A percentile compares a stretch with the other conserved stretches of the same genome.
phyloP scores from a whole-genome alignment of 2,888 invertebrate genomes.

The Eueremaeus valkanovi region DNA sequence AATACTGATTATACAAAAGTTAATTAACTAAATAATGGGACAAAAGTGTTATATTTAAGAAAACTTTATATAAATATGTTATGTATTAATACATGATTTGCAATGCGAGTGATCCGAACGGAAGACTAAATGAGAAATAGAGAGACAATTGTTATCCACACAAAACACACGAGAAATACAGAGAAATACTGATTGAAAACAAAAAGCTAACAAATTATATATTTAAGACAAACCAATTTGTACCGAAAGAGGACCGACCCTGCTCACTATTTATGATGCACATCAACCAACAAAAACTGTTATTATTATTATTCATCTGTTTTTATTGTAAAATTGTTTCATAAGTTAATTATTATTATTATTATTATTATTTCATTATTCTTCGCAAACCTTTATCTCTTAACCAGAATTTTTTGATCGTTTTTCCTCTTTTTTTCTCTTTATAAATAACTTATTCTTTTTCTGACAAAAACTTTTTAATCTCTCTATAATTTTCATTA shows the following conservation, averaged over 20 bases:
- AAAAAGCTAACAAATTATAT: too few relatives aligned
- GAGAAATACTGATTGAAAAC: too few relatives aligned
- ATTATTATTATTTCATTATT: not conserved
- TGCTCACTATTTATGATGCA: constrained; percentile 30
- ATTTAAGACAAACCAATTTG: not conserved
- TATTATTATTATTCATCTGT: not conserved
- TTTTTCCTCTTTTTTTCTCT: not conserved
- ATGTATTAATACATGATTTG: not conserved
- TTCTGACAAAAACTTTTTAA: not conserved
- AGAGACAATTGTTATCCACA: too few relatives aligned
- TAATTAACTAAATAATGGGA: not conserved
- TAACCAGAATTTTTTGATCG: not conserved
- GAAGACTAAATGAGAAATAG: too few relatives aligned
- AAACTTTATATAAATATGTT: too few relatives aligned
- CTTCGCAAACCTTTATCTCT: not conserved
- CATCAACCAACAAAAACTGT: constrained; percentile 2
- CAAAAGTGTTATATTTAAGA: not conserved
- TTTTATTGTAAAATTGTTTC: not conserved
- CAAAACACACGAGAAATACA: too few relatives aligned
- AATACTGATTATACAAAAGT: not conserved
- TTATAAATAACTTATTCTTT: constrained; percentile 24
- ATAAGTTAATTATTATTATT: not conserved
- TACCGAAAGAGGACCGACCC: not conserved
- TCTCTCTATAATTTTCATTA: constrained; percentile 19
- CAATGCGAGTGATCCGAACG: not conserved